Base-by-base conservation (phyloP, 2,888 invertebrate species). In the Melitaea athalia region DNA sequence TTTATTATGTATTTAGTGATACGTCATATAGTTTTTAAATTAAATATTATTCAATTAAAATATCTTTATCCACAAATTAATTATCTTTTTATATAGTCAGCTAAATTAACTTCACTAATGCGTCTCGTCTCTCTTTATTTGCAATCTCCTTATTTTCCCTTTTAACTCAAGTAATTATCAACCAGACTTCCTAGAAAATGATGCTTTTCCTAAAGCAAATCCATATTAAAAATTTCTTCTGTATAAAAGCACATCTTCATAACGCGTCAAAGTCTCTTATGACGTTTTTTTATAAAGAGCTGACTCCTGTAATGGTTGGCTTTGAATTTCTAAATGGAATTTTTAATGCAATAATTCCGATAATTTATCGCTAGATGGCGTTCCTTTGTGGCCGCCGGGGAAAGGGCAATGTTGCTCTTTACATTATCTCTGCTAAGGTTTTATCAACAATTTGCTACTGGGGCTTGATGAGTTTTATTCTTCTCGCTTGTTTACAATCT, bases 301-400 rank as follows among this genome's bases (percentile, higher is more conserved):
- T 11, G 57, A 33, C 57, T 57, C 57, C 55, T 57, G 33, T 67
- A 93, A 92, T 89, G 89, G 90, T 90, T 89, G 93, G 92, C 94
- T 94, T 94, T 94, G 94, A 94, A 94, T 94, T 93, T 93, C 93
- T 93, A 94, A 94, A 94, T 94, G 94, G 94, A 94, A 94, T 94
- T 94, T 94, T 95, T 94, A 94, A 95, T 94, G 94, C 94, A 94
- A 94, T 94, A 94, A 94, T 94, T 94, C 93, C 94, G 93, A 95
- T 93, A 93, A 93, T 93, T 93, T 93, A 92, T 93, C 88, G 90
- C 91, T 91, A 90, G 91, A 90, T 91, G 86, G 87, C 87, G 86
- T 86, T 86, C 84, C 89, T 91, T 92, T 91, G 92, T 91, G 86
- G 83, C 74, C 73, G 76, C 73, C 72, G 79, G 79, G 80, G 74